phyloP scores from a whole-genome alignment of 35 echinoderm and acorn worm species.

The Ophiothrix spiculata region DNA sequence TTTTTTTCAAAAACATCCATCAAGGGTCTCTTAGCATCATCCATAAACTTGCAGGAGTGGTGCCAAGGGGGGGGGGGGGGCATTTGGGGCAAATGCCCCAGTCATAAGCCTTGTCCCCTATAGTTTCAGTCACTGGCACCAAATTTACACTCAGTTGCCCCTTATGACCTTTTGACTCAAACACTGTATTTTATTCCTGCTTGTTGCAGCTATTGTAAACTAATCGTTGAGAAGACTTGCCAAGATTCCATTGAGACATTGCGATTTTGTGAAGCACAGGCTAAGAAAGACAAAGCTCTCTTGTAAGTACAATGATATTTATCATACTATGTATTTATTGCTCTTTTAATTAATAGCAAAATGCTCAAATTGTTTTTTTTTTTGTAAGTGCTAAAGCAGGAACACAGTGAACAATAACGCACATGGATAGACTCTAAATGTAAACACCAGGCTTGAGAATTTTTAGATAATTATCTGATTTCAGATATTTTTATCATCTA shows the following conservation, averaged over 20 bases:
- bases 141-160: background rate
- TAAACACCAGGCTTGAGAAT: background rate
- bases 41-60: no score
- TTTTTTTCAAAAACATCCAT: no score
- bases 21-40: no score
- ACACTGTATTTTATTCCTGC: no score
- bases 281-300: conserved; percentile 92
- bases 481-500: no score
- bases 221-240: conserved; percentile 87
- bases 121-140: background rate
- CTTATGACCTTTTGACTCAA: background rate
- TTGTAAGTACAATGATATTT: conserved; percentile 61
- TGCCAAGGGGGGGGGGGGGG: background rate
- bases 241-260: conserved; percentile 72
- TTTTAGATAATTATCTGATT: background rate
- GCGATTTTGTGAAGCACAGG: conserved; percentile 81
- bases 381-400: background rate
- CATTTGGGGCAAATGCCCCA: background rate
- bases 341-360: background rate
- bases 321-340: background rate
- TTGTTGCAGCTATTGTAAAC: conserved; percentile 76
- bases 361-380: background rate
- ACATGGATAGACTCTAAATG: background rate
- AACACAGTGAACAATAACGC: background rate
- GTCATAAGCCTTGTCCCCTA: background rate